phyloP scores from a whole-genome alignment of 2,888 invertebrate genomes.

The Heliconius hortense region DNA sequence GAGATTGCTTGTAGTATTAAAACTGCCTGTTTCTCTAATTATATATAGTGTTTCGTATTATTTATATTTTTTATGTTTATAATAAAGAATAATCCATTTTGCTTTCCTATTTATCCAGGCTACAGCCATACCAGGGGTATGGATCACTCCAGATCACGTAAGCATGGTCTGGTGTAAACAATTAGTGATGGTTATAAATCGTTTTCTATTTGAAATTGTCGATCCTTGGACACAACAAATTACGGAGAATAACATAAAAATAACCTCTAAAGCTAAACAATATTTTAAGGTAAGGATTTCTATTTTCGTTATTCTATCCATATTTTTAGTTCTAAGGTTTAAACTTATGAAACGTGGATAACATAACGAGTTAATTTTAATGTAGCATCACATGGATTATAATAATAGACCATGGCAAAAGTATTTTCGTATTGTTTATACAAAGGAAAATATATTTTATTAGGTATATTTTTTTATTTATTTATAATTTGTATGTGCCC shows the following conservation, averaged over 20 bases:
- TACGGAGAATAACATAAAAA: conserved; percentile 51
- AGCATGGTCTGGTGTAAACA: conserved; percentile 97
- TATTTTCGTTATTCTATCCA: too few species aligned
- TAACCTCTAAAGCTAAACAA: conserved; percentile 57
- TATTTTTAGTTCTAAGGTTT: too few species aligned
- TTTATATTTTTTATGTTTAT: neutral
- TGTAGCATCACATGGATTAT: too few species aligned
- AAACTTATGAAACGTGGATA: too few species aligned
- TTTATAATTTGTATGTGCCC: too few species aligned
- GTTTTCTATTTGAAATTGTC: conserved; percentile 91
- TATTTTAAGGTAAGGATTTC: conserved; percentile 63
- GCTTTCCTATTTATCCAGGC: conserved; percentile 72
- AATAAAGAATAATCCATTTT: neutral
- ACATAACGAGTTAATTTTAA: too few species aligned
- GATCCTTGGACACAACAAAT: conserved; percentile 76
- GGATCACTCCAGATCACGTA: conserved; percentile 94
- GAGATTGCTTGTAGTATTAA: too few species aligned
- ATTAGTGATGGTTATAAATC: conserved; percentile 88
- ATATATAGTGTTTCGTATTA: neutral
- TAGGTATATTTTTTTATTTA: too few species aligned
- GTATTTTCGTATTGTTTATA: too few species aligned
- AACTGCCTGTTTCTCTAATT: neutral
- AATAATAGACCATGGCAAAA: too few species aligned
- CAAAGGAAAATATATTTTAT: too few species aligned
- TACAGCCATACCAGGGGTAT: conserved; percentile 90